A percentile compares a stretch with the other conserved stretches of the same genome.
Evolutionary conservation across 2,888 invertebrate species (phyloP).

Genomic region (Apamea epomidion): DNA sequence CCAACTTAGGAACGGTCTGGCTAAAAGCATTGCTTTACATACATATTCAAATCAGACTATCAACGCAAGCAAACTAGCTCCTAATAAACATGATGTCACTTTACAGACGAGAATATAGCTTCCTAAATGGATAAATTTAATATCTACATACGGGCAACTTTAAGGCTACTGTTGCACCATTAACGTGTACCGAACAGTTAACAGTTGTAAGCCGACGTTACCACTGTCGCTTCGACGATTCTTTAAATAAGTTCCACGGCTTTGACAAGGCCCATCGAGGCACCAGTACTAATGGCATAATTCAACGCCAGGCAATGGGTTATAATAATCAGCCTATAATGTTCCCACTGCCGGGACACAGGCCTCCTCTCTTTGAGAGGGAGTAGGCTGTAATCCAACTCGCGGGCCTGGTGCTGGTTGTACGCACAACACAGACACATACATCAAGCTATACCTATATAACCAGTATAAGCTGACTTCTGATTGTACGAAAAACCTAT

Average conservation of each 20-base stretch:
- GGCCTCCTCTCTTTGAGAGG: background rate
- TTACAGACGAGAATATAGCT: constrained; percentile 35
- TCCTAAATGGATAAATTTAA: constrained; percentile 47
- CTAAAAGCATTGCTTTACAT: constrained; percentile 24
- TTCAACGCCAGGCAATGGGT: background rate
- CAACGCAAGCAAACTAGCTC: constrained; percentile 33
- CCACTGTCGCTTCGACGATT: background rate
- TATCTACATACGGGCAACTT: constrained; percentile 41
- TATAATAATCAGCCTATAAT: background rate
- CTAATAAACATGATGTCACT: constrained; percentile 57
- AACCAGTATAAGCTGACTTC: too few species aligned
- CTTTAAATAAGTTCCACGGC: background rate
- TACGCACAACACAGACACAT: background rate
- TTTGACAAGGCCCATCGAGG: background rate
- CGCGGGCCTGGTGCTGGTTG: background rate
- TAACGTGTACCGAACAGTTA: too few species aligned
- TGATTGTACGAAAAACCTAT: too few species aligned
- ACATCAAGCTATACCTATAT: too few species aligned
- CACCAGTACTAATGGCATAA: background rate
- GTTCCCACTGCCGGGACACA: background rate
- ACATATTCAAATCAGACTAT: constrained; percentile 35
- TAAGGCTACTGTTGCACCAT: background rate
- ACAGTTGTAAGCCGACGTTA: background rate
- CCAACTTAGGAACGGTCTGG: constrained; percentile 7
- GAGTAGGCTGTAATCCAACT: background rate